phyloP scores from a whole-genome alignment of 2,888 invertebrate genomes.

The Ochropleura leucogaster region DNA sequence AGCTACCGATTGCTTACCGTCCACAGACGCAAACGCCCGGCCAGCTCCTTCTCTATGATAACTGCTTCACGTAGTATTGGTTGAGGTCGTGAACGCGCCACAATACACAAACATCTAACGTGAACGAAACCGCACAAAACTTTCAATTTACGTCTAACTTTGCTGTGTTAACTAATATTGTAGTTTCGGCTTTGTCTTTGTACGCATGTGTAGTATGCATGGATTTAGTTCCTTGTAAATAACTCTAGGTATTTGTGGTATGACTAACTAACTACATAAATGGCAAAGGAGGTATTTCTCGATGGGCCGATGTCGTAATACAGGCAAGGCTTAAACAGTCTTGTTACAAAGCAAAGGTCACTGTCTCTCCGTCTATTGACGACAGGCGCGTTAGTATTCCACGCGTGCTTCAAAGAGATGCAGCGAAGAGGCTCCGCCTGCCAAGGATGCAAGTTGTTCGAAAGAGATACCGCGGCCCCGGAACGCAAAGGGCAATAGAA shows the following conservation, averaged over 20 bases:
- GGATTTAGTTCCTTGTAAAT: constrained; percentile 20
- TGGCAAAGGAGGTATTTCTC: background rate
- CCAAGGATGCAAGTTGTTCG: no score
- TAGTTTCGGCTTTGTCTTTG: constrained; percentile 35
- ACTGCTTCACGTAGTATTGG: background rate
- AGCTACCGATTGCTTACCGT: no score
- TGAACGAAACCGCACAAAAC: constrained; percentile 48
- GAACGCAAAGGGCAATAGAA: no score
- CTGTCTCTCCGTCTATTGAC: no score
- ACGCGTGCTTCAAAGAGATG: no score
- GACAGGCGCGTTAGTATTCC: no score
- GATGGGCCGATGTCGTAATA: background rate
- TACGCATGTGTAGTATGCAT: background rate
- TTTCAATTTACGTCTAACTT: constrained; percentile 49
- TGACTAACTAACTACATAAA: background rate
- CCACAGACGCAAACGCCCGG: no score
- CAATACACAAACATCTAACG: constrained; percentile 35
- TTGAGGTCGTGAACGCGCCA: background rate
- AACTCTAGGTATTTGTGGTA: background rate
- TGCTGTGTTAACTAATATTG: constrained; percentile 43
- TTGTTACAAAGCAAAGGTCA: background rate
- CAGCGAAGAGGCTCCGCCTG: no score
- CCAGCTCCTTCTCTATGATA: no score
- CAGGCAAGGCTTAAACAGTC: background rate
- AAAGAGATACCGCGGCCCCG: no score